Evolutionary conservation across 1,140 invertebrate genomes (phyloP), one percentile per base, ranked within the genome.

Genomic region (Calosoma granatense): DNA sequence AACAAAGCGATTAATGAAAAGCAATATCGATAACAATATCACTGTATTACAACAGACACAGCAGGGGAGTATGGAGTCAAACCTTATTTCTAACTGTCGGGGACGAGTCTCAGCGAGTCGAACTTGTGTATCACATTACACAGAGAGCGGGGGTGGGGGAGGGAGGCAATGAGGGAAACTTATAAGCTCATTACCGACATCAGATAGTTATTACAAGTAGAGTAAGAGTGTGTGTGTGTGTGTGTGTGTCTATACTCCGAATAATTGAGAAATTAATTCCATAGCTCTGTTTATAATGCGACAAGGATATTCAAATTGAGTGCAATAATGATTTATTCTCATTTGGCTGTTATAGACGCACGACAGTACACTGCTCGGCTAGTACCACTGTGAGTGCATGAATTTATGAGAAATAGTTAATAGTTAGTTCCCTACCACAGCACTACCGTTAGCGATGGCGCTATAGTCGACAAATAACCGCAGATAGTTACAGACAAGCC

Each of bases 151-250:
- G n/a, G n/a, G n/a, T n/a, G n/a, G n/a, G n/a, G n/a, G n/a, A n/a
- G n/a, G n/a, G n/a, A n/a, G n/a, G n/a, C n/a, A n/a, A n/a, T n/a
- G 41, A 12, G 15, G 9, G 17, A 17, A 47, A 47, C 6, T 47
- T 47, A 47, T 47, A 47, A 47, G 41, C 41, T 47, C 41, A 47
- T 47, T 47, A 47, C 26, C 4, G 26, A n/a, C n/a, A n/a, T n/a
- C 14, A 30, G 26, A 30, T 12, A 47, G 41, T 47, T 47, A 47
- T 47, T 47, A 47, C 41, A 47, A 47, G 41, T 47, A 12, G 9
- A 11, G 41, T 3, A 47, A 47, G 9, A 17, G 3, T 47, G 41
- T 36, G 9, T 47, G 9, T 6, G 15, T 17, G 4, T 4, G 41
- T 47, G 9, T 9, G 15, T 17, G 4, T 17, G 41, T 9, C 15